phyloP scores from a whole-genome alignment of 2,113 vertebrate species.

The Grammomys surdaster region DNA sequence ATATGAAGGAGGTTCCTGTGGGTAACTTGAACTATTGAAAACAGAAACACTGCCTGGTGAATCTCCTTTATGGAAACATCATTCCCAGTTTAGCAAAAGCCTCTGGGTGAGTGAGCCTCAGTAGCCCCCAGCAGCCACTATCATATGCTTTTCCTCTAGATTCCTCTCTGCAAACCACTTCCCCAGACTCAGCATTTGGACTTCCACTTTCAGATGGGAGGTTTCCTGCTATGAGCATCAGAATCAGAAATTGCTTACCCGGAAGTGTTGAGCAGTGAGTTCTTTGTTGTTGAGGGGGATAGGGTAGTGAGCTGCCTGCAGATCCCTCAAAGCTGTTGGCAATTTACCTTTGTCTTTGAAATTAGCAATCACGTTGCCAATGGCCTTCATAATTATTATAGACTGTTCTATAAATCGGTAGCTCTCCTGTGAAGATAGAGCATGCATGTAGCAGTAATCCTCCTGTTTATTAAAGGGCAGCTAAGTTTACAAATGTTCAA shows the following conservation, averaged over 20 bases:
- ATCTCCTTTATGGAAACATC: neutral
- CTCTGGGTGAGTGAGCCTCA: accelerated
- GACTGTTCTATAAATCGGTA: conserved; percentile 90
- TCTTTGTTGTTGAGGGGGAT: conserved; percentile 75
- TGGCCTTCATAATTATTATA: conserved; percentile 87
- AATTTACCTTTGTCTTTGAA: conserved; percentile 87
- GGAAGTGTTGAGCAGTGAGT: conserved; percentile 74
- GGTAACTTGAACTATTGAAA: no score
- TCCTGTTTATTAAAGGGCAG: neutral
- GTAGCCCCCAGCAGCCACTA: neutral
- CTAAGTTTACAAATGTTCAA: neutral
- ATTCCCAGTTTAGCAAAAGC: neutral
- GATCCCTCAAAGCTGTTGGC: conserved; percentile 82
- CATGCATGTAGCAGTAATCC: neutral
- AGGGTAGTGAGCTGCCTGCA: conserved; percentile 87
- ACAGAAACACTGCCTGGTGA: neutral
- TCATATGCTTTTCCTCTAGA: neutral
- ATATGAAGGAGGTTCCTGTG: neutral
- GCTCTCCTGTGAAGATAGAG: conserved; percentile 90
- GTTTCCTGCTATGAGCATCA: neutral
- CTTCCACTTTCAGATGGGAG: neutral
- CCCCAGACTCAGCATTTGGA: neutral
- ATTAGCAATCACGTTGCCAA: conserved; percentile 89
- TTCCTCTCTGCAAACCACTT: neutral
- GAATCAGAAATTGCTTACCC: conserved; percentile 4